These are phyloP conservation scores for Adelognathus sp. DNA, from an alignment of 2,888 invertebrate species.

Conservation along the genomic window DNA sequence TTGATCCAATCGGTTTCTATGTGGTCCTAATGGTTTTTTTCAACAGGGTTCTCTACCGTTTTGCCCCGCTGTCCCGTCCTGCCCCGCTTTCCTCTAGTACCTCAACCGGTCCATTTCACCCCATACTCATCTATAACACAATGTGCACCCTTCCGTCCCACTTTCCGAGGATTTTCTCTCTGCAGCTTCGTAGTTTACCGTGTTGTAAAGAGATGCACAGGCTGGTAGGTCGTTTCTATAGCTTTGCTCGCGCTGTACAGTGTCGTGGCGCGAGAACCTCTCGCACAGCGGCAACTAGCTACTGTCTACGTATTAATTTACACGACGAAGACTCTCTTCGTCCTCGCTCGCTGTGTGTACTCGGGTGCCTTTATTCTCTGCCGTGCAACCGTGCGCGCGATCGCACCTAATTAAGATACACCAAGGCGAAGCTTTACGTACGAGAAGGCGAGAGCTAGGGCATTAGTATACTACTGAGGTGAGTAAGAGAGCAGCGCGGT, in stretches of 20 bases:
- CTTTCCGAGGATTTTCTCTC: conserved; percentile 5
- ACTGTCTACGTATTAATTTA: conserved; percentile 53
- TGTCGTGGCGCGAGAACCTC: conserved; percentile 4
- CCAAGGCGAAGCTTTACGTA: conserved; percentile 41
- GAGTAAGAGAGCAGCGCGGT: conserved; percentile 29
- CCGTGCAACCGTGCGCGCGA: conserved; percentile 57
- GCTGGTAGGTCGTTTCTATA: conserved; percentile 22
- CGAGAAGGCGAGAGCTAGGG: neutral
- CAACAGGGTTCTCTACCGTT: too few relatives aligned
- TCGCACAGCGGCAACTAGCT: conserved; percentile 20
- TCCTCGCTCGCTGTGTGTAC: conserved; percentile 1
- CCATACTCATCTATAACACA: too few relatives aligned
- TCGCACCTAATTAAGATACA: conserved; percentile 61
- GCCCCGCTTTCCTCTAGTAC: too few relatives aligned
- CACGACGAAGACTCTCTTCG: conserved; percentile 23
- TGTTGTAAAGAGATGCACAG: too few relatives aligned
- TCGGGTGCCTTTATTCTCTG: conserved; percentile 45
- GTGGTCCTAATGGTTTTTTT: too few relatives aligned
- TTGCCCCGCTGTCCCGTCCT: too few relatives aligned
- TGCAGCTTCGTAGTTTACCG: neutral
- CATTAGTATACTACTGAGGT: neutral
- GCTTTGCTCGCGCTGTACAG: too few relatives aligned
- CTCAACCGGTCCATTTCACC: too few relatives aligned
- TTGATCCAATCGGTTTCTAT: too few relatives aligned
- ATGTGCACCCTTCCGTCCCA: too few relatives aligned